A percentile compares a stretch with the other conserved stretches of the same genome.
phyloP scores from a whole-genome alignment of 2,113 vertebrate genomes.

The cattle (Bos taurus) region ARS-UCD2.0 NC_037348.1:53238501-53239000 shows the following conservation, averaged over 20 bases:
- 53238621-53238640: neutral
- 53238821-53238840: neutral
- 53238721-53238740: neutral
- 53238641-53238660: neutral
- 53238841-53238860: accelerated
- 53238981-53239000: neutral
- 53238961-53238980: neutral
- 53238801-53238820: neutral
- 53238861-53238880: neutral
- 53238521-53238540: neutral
- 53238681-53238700: neutral
- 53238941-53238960: neutral
- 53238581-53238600: neutral
- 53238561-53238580: neutral
- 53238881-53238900: neutral
- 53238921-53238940: neutral
- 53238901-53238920: neutral
- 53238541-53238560: neutral
- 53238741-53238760: neutral
- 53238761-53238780: neutral
- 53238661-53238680: neutral
- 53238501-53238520: neutral
- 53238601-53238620: accelerated
- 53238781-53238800: neutral
- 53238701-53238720: neutral